Percentiles rank a stretch among this genome's conserved stretches.
These are phyloP conservation scores for Drosophila ercepeae DNA, from an alignment of 1,140 invertebrate genomes.

Conservation along the genomic window DNA sequence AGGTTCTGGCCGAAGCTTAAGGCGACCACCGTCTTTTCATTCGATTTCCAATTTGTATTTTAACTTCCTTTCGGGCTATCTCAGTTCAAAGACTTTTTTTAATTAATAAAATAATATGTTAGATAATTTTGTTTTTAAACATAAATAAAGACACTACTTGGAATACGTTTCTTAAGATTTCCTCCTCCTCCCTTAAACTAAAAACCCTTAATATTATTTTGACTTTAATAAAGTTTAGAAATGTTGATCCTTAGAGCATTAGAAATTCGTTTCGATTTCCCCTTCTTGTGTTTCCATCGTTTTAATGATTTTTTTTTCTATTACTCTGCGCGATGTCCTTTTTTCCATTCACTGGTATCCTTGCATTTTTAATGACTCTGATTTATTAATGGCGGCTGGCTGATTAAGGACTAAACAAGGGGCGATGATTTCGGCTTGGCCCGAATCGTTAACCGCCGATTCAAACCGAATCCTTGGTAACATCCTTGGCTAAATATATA, in stretches of 20 bases:
- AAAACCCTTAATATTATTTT: no score
- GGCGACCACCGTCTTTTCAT: constrained; percentile 52
- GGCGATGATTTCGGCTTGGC: constrained; percentile 65
- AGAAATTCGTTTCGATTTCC: constrained; percentile 5
- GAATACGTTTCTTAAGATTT: no score
- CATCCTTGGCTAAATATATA: constrained; percentile 67
- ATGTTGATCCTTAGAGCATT: constrained; percentile 6
- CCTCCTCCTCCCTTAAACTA: no score
- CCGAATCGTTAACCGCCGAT: not conserved
- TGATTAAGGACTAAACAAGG: constrained; percentile 76
- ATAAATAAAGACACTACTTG: no score
- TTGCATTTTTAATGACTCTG: constrained; percentile 83
- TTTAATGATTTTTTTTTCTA: constrained; percentile 36
- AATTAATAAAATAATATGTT: no score
- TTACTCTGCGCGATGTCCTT: constrained; percentile 41
- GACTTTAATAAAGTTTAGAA: no score
- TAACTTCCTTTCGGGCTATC: constrained; percentile 2
- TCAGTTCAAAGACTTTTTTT: no score
- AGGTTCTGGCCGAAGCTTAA: constrained; percentile 41
- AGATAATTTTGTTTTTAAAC: no score
- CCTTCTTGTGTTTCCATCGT: constrained; percentile 3
- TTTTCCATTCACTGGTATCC: constrained; percentile 58
- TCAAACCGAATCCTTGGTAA: constrained; percentile 12
- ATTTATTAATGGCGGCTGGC: constrained; percentile 83
- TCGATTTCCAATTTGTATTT: constrained; percentile 73